These are phyloP conservation scores for Chymomyza costata DNA, from an alignment of 1,140 invertebrate genomes.

Conservation along the genomic window DNA sequence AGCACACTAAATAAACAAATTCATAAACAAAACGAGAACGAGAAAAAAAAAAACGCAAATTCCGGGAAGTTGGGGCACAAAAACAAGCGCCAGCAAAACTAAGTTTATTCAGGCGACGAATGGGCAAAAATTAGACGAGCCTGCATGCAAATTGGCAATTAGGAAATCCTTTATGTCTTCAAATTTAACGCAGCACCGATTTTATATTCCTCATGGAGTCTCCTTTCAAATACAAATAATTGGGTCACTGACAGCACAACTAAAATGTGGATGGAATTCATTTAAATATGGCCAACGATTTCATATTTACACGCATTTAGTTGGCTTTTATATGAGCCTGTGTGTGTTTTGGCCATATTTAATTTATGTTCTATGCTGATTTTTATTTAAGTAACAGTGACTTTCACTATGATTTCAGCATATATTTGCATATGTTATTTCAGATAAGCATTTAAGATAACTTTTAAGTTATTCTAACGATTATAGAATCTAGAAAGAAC, in stretches of 20 bases:
- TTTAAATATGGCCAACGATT: no score
- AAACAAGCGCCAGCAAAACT: conserved; percentile 39
- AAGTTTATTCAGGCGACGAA: conserved; percentile 65
- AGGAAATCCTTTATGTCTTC: conserved; percentile 70
- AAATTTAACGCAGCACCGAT: conserved; percentile 50
- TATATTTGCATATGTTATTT: no score
- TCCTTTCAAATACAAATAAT: conserved; percentile 57
- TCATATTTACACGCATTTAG: conserved; percentile 55
- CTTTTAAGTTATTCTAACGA: no score
- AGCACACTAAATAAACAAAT: conserved; percentile 55
- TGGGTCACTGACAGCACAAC: conserved; percentile 16
- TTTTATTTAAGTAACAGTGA: no score
- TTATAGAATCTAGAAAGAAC: no score
- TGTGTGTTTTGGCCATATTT: conserved; percentile 49
- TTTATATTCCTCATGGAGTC: conserved; percentile 50
- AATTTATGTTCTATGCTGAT: conserved; percentile 58
- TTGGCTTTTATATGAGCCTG: conserved; percentile 56
- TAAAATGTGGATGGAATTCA: no score
- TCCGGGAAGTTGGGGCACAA: conserved; percentile 11
- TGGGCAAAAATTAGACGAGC: conserved; percentile 65
- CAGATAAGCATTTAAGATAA: no score
- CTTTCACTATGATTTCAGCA: no score
- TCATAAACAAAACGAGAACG: conserved; percentile 41
- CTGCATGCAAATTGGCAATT: conserved; percentile 71
- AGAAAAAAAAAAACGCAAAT: conserved; percentile 4